Conservation (phyloP, 2,113 vertebrate genomes). For the Hiodon alosoides region DNA sequence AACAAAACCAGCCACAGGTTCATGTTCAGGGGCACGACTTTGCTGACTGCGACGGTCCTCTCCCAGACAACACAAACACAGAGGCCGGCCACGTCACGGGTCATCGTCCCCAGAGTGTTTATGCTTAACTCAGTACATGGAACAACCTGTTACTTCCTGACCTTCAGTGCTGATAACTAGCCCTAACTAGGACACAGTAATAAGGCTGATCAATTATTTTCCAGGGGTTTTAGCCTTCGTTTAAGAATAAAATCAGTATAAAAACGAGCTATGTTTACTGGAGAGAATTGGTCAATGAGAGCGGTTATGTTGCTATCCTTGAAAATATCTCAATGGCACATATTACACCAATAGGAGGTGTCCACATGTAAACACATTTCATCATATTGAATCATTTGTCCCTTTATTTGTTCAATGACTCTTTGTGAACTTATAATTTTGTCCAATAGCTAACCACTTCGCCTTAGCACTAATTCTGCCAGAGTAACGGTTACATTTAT, state of each 20-base stretch:
- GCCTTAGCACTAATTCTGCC: too few species aligned
- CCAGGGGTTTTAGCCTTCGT: neutral
- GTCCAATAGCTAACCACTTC: too few species aligned
- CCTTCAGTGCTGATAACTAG: constrained; percentile 13
- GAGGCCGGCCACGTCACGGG: neutral
- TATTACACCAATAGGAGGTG: too few species aligned
- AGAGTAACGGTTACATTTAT: too few species aligned
- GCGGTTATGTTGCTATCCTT: too few species aligned
- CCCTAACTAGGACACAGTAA: neutral
- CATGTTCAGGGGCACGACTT: neutral
- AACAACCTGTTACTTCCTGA: constrained; percentile 27
- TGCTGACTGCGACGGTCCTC: constrained; percentile 13
- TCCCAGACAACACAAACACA: constrained; percentile 16
- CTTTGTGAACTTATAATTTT: too few species aligned
- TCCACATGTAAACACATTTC: too few species aligned
- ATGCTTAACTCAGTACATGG: constrained; percentile 6
- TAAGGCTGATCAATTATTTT: constrained; percentile 14
- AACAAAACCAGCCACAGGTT: constrained; percentile 1
- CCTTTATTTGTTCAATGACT: too few species aligned
- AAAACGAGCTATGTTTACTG: neutral
- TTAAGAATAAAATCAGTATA: neutral
- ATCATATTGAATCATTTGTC: too few species aligned
- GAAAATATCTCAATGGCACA: too few species aligned
- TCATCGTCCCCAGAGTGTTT: constrained; percentile 16
- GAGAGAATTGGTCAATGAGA: too few species aligned